Percentiles rank a stretch among this genome's conserved stretches.
Evolutionary conservation across 2,888 invertebrate genomes (phyloP).

Genomic region (Papilio demoleus): DNA sequence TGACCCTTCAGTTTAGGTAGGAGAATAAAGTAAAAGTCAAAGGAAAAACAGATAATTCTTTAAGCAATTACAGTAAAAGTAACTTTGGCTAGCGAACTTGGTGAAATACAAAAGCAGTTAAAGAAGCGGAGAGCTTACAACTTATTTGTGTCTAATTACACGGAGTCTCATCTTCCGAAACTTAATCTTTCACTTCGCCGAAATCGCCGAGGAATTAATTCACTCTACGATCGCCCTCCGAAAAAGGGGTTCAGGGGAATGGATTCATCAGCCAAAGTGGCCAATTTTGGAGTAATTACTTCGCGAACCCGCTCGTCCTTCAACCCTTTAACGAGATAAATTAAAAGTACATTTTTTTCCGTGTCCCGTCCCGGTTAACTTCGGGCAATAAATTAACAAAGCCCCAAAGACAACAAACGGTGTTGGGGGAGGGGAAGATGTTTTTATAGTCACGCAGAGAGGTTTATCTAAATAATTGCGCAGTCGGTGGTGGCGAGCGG

Average conservation of each 20-base stretch:
- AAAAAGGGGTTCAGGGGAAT: slow-evolving; percentile 70
- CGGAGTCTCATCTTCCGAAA: slow-evolving; percentile 62
- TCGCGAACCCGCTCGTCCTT: slow-evolving; percentile 80
- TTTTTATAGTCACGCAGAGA: slow-evolving; percentile 83
- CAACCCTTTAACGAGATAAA: slow-evolving; percentile 84
- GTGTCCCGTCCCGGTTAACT: slow-evolving; percentile 75
- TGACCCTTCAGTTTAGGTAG: too few species aligned
- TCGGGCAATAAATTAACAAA: slow-evolving; percentile 79
- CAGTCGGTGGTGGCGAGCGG: slow-evolving; percentile 82
- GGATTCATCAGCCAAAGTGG: slow-evolving; percentile 83
- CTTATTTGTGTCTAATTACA: slow-evolving; percentile 28
- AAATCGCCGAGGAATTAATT: slow-evolving; percentile 76
- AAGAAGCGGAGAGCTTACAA: slow-evolving; percentile 24
- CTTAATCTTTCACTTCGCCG: slow-evolving; percentile 75
- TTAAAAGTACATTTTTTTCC: slow-evolving; percentile 83
- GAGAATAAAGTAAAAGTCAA: not conserved
- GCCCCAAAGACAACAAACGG: slow-evolving; percentile 82
- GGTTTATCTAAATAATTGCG: slow-evolving; percentile 84
- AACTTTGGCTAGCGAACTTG: slow-evolving; percentile 8
- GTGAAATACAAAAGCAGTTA: slow-evolving; percentile 18
- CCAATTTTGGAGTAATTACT: slow-evolving; percentile 83
- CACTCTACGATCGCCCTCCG: slow-evolving; percentile 69
- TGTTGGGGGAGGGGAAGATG: slow-evolving; percentile 77
- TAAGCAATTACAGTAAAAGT: not conserved
- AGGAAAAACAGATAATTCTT: not conserved